Base-by-base conservation (phyloP, 2,888 invertebrate species). In the Idaea aversata region DNA sequence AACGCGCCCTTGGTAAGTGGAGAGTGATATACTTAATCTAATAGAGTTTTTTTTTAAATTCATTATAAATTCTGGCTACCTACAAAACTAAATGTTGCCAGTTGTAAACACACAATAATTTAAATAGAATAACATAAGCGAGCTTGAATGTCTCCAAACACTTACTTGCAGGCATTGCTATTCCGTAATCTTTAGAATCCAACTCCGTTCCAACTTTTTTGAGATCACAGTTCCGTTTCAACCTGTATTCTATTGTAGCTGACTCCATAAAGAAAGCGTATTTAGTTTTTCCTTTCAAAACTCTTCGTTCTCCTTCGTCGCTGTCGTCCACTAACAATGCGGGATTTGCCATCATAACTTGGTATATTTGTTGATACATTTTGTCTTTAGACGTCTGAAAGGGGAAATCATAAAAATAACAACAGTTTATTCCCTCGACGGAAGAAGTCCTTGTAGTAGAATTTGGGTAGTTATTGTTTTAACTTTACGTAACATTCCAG, bases 241-340 rank as follows among this genome's bases (percentile, higher is more conserved):
- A 94, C 78, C 96, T 96, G 87, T 98, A 99, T 83, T 99, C 98
- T 76, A 99, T 96, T 16, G 96, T 96, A 5, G 97, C 96, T 38
- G 98, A 98, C 91, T 99, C 99, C 97, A 99, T 98, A 70, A 99
- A 95, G 87, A 97, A 99, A 5, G 99, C 99, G 87, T 98, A 99
- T 74, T 93, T 88, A 57, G 83, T 86, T 63, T 82, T 84, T 47
- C 87, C 84, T 2, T 79, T 82, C 0, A 94, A 77, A 0, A 99
- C 98, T 71, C 97, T 93, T 47, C 95, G 95, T 5, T 97, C 97
- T 0, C 99, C 99, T 79, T 98, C 97, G 10, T 95, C 94, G 82
- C 98, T 98, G 76, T 93, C 95, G 47, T 91, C 93, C 0, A 96
- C 95, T 79, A 98, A 96, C 0, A 98, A 97, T 0, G 95, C 95